These are phyloP conservation scores for Amphipoea oculea DNA, from an alignment of 2,888 invertebrate species.

Conservation along the genomic window DNA sequence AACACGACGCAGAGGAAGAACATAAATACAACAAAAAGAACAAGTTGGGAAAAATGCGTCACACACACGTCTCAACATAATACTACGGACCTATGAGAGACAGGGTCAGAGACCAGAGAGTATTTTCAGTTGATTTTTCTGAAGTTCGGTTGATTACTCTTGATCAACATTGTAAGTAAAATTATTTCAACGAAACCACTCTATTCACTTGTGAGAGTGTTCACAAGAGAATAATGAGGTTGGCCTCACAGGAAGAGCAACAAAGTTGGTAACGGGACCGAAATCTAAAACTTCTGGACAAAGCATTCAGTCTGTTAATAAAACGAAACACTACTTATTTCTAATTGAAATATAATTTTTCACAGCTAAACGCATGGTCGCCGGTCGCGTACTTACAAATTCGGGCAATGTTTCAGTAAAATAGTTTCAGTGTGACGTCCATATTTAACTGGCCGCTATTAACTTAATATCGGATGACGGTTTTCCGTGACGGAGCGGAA, in stretches of 20 bases:
- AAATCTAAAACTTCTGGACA: neutral
- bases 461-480: slow-evolving; percentile 58
- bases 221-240: neutral
- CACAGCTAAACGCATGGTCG: slow-evolving; percentile 28
- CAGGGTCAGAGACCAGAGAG: neutral
- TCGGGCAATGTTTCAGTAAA: slow-evolving; percentile 43
- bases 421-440: slow-evolving; percentile 34
- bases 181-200: neutral
- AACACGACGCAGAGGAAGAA: neutral
- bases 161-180: neutral
- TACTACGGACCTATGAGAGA: neutral
- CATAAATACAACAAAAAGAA: neutral
- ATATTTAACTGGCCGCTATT: slow-evolving; percentile 49
- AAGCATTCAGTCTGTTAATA: neutral
- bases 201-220: neutral
- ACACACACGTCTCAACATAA: no score
- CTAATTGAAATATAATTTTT: slow-evolving; percentile 41
- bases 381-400: slow-evolving; percentile 33
- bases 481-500: slow-evolving; percentile 60
- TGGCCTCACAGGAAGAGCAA: neutral
- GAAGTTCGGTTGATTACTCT: neutral
- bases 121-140: neutral
- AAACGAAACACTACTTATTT: slow-evolving; percentile 22
- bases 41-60: neutral
- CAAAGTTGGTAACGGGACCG: neutral